Evolutionary conservation across 2,888 invertebrate species (phyloP), one percentile per base, ranked within the genome.

Genomic region (Odontocerum albicorne): DNA sequence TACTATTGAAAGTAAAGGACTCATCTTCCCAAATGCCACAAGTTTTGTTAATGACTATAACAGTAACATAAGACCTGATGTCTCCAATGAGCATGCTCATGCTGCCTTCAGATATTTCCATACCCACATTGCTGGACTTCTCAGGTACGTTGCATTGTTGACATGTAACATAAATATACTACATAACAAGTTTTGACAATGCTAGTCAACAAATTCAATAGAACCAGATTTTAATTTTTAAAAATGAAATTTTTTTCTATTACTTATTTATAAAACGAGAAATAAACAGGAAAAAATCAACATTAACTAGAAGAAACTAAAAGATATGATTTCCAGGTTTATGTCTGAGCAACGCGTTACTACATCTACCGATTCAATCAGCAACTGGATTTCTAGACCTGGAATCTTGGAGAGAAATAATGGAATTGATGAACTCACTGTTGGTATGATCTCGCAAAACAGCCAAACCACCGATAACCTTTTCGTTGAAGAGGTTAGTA

Each of bases 41-140:
- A 72, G 71, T 1, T 85, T 80, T 66, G 77, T 87, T 8, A 80
- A 85, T 63, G 88, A 88, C 66, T 88, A 88, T 68, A 77, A 84
- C 60, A 78, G 82, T 0, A 70, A 71, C 21, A 83, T 87, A 0
- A 79, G 87, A 65, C 86, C 87, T 0, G 77, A 82, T 3, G 72
- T 85, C 1, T 67, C 88, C 44, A 86, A 87, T 60, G 87, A 85
- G 62, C 87, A 87, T 64, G 83, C 88, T 2, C 86, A 82, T 1
- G 86, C 86, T 4, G 88, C 87, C 4, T 87, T 86, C 67, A 80
- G 88, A 71, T 86, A 84, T 65, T 87, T 88, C 79, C 88, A 88
- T 65, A 80, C 85, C 0, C 72, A 84, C 39, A 87, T 88, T 59
- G 80, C 84, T 55, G 88, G 88, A 61, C 79, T 77, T 63, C 73